phyloP scores from a whole-genome alignment of 2,888 invertebrate genomes.

The Tiphia femorata region DNA sequence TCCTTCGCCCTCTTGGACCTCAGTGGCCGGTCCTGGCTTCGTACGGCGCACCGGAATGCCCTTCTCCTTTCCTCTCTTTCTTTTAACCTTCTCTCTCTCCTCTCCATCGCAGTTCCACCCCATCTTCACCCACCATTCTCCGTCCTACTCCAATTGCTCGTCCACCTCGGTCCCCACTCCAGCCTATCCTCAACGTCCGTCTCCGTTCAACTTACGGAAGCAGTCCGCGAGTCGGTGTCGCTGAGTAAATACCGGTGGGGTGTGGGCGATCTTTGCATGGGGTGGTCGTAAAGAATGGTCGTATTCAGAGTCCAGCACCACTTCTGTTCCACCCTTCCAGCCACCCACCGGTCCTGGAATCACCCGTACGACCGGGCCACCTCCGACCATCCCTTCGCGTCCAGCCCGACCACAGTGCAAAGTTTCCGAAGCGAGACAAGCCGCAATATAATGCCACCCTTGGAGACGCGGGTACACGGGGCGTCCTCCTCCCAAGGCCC shows the following conservation, averaged over 20 bases:
- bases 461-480: conserved; percentile 32
- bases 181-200: conserved; percentile 30
- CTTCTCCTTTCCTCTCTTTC: neutral
- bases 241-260: conserved; percentile 57
- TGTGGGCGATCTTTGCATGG: conserved; percentile 60
- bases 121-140: no score
- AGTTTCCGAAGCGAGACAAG: conserved; percentile 65
- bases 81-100: neutral
- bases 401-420: conserved; percentile 58
- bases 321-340: conserved; percentile 42
- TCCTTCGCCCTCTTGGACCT: conserved; percentile 35
- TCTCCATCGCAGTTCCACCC: conserved; percentile 20
- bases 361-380: conserved; percentile 25
- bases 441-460: conserved; percentile 63
- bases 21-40: neutral
- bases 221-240: conserved; percentile 51
- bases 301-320: conserved; percentile 53
- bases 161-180: conserved; percentile 6
- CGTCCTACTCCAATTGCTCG: conserved; percentile 4
- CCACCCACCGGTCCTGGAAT: conserved; percentile 23
- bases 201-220: conserved; percentile 43
- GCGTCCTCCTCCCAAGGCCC: neutral
- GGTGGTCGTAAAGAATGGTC: conserved; percentile 62
- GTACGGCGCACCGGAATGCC: no score
- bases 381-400: conserved; percentile 23